phyloP scores from a whole-genome alignment of 2,888 invertebrate genomes.

The Eutolmus rufibarbis region DNA sequence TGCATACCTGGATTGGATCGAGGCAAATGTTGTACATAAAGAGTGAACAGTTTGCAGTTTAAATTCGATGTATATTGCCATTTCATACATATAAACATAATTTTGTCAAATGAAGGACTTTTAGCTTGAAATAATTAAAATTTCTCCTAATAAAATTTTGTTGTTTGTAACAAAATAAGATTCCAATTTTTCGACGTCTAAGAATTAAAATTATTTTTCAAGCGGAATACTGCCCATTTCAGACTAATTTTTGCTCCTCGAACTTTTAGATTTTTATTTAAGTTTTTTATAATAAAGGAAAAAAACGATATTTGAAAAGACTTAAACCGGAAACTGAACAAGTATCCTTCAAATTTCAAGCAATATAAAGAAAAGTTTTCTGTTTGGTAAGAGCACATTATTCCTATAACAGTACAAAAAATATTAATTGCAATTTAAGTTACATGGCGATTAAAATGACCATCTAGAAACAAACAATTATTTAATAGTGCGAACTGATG shows the following conservation, averaged over 20 bases:
- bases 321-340: background rate
- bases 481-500: background rate
- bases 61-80: background rate
- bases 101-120: background rate
- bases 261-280: too few species aligned
- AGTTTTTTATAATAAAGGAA: too few species aligned
- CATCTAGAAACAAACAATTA: background rate
- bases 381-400: background rate
- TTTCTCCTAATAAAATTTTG: background rate
- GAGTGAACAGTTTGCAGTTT: background rate
- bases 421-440: background rate
- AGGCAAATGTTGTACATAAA: conserved; percentile 50
- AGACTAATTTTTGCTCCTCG: too few species aligned
- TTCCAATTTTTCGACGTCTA: too few species aligned
- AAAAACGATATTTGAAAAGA: background rate
- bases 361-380: background rate
- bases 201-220: too few species aligned
- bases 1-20: conserved; percentile 69
- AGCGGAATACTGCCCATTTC: too few species aligned
- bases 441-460: background rate
- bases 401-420: background rate
- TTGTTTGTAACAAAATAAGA: too few species aligned
- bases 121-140: background rate
- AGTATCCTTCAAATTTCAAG: background rate
- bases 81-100: background rate